phyloP scores from a whole-genome alignment of 1,140 invertebrate species.

The Aphidius ervi region DNA sequence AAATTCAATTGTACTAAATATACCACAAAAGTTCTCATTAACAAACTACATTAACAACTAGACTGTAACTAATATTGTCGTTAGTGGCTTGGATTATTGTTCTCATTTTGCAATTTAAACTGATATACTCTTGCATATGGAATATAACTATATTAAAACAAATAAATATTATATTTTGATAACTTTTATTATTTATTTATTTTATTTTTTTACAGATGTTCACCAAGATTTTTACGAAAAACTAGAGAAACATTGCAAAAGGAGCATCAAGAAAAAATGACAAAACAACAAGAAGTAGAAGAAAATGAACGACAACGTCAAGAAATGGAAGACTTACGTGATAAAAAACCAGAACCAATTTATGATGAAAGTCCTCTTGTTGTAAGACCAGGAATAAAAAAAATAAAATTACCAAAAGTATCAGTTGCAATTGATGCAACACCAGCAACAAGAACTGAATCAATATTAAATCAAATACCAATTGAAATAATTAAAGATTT shows the following conservation, averaged over 20 bases:
- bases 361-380: constrained; percentile 48
- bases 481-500: constrained; percentile 63
- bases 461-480: constrained; percentile 68
- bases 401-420: constrained; percentile 60
- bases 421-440: constrained; percentile 74
- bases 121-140: not conserved
- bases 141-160: no score
- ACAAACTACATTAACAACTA: not conserved
- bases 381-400: constrained; percentile 48
- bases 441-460: constrained; percentile 64
- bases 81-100: not conserved
- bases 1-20: no score
- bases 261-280: constrained; percentile 50
- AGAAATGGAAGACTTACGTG: constrained; percentile 45
- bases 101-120: not conserved
- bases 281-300: constrained; percentile 48
- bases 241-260: constrained; percentile 46
- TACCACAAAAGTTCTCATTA: not conserved
- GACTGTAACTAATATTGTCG: constrained; percentile 7
- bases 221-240: constrained; percentile 60
- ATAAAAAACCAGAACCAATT: constrained; percentile 42
- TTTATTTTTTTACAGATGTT: constrained; percentile 51
- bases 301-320: constrained; percentile 37
- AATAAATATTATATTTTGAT: not conserved
- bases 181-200: not conserved